A percentile compares a stretch with the other conserved stretches of the same genome.
Conservation (phyloP, 1,140 invertebrate genomes). For the Oedothorax gibbosus region DNA sequence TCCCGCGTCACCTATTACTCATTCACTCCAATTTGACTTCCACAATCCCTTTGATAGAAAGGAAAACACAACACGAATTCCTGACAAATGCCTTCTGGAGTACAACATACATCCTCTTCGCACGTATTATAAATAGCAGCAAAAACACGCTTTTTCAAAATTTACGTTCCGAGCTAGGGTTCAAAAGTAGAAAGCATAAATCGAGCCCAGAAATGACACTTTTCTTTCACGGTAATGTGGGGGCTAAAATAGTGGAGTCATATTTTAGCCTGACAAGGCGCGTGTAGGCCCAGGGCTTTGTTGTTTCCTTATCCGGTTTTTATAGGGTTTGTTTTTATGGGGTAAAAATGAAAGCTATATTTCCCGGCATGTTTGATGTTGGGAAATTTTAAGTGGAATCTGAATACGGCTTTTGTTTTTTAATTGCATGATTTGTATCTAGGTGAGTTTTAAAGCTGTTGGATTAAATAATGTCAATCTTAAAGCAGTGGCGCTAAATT, state of each 20-base stretch:
- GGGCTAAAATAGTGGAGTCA: conserved; percentile 10
- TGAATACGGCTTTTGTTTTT: too few relatives aligned
- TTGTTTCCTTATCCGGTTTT: conserved; percentile 18
- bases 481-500: too few relatives aligned
- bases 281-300: background rate
- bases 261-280: conserved; percentile 41
- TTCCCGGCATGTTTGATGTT: too few relatives aligned
- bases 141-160: conserved; percentile 18
- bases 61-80: background rate
- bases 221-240: conserved; percentile 18
- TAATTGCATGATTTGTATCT: too few relatives aligned
- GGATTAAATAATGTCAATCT: too few relatives aligned
- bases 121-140: conserved; percentile 30
- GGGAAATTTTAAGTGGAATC: too few relatives aligned
- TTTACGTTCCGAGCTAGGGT: background rate
- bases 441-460: too few relatives aligned
- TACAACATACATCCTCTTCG: conserved; percentile 13
- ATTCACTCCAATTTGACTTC: background rate
- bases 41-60: background rate
- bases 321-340: conserved; percentile 13
- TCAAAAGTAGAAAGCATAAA: conserved; percentile 25
- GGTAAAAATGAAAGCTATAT: conserved; percentile 8
- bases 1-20: background rate
- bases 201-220: conserved; percentile 21
- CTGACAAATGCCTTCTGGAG: conserved; percentile 27